Evolutionary conservation across 2,113 vertebrate genomes (phyloP), one percentile per base, ranked within the genome.

Genomic region (Psilopogon haemacephalus): DNA sequence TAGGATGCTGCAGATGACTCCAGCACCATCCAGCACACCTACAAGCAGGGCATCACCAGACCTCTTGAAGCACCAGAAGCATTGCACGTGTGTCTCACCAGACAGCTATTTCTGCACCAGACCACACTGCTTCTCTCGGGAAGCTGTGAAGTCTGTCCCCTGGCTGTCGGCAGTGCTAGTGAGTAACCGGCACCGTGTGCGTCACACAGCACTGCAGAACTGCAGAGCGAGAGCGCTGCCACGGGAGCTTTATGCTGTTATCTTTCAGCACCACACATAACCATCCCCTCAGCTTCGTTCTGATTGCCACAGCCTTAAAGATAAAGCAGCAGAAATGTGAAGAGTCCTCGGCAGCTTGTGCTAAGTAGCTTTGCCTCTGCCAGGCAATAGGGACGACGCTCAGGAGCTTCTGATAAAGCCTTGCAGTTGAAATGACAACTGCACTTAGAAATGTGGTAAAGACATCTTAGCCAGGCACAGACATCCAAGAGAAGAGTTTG

Each of bases 351-450:
- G 74, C 76, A 84, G 77, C 23, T 40, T 74, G 42, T 30, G 42
- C 35, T 84, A 80, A 95, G 93, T 20, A 88, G 70, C 35, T 94
- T 75, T 84, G 38, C 52, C 72, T 78, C 83, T 84, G 52, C 42
- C 63, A 81, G 84, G 75, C 46, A 78, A 55, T 70, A 60, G 32
- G 40, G 64, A 84, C 67, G 42, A 90, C 67, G 69, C 76, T 77
- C 62, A 84, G 80, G 11, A 92, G 65, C 50, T 79, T 30, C 76
- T 63, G 37, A 75, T 95, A 89, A 97, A 94, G n/a, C 58, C 56
- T 84, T 75, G 44, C 54, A 80, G 74, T 69, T 90, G 54, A 95
- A 93, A 84, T 74, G 75, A 91, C 88, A 94, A 54, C 63, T 56
- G 44, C 32, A 62, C 35, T 70, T 55, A 67, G 28, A 59, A 79